Evolutionary conservation across 2,888 invertebrate genomes (phyloP), one percentile per base, ranked within the genome.

Genomic region (Lycocerus yunnanus): DNA sequence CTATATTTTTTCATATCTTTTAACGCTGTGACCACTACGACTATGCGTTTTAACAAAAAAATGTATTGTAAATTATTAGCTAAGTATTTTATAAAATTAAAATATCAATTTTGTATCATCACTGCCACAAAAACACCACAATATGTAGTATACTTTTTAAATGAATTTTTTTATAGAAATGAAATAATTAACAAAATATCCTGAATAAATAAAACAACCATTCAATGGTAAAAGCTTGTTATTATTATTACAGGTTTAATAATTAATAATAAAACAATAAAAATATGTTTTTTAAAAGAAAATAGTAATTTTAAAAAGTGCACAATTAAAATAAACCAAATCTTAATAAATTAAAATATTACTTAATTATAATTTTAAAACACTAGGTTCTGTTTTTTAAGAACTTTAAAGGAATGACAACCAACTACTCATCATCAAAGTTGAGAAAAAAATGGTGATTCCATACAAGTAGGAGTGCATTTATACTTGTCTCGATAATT

Each of bases 331-430:
- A 63, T 20, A 18, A 16, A 60, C 15, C 15, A 60, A 60, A 15
- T 60, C 16, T 16, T 16, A 16, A 63, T 63, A 63, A 18, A 63
- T 63, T 60, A 63, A 43, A 58, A 18, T 59, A 60, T 18, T 16
- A 27, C 16, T n/a, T 58, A 59, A 16, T 18, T 68, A 14, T 20
- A 68, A 43, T 43, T 16, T 66, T 71, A 59, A 71, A 71, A 71
- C 61, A 71, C 59, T 69, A 61, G 68, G 72, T 72, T 72, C 72
- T 72, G 72, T 67, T 72, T 24, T 27, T 72, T 61, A 72, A 72
- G 72, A 72, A 72, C 72, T 67, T 72, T 72, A 67, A 66, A 72
- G 72, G 72, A 72, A 72, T 72, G 72, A 72, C 72, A 66, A 72
- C 58, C 59, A 67, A 21, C 13, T 63, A 18, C 61, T n/a, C 18